Conservation (phyloP, 2,113 vertebrate species). For the Passer domesticus region DNA sequence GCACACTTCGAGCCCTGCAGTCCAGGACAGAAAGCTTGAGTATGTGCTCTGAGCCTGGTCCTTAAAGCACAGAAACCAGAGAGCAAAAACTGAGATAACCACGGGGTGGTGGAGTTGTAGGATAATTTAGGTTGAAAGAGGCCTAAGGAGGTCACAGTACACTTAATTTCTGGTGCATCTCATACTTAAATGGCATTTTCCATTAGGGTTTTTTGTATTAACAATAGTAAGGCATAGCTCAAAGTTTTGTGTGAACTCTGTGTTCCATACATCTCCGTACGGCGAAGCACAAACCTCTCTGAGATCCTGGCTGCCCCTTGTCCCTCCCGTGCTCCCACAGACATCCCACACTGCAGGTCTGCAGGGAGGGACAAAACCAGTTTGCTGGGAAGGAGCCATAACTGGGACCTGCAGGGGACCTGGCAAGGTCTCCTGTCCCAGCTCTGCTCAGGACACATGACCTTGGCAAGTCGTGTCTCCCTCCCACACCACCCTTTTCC, state of each 20-base stretch:
- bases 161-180: not conserved
- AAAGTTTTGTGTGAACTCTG: not conserved
- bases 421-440: not conserved
- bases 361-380: not conserved
- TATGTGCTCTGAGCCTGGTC: not conserved
- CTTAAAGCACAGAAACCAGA: not conserved
- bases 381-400: not conserved
- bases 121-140: not conserved
- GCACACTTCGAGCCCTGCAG: rapidly evolving
- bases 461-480: not conserved
- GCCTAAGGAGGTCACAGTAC: not conserved
- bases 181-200: not conserved
- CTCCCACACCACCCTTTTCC: not conserved
- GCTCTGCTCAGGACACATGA: rapidly evolving
- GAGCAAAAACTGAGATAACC: not conserved
- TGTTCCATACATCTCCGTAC: not conserved
- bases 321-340: rapidly evolving
- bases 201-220: not conserved
- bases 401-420: not conserved
- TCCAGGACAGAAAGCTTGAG: not conserved
- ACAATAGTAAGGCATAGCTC: not conserved
- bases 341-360: not conserved
- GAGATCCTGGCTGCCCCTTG: not conserved
- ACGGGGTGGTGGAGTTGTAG: not conserved
- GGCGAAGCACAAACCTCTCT: rapidly evolving